Percentiles rank a stretch among this genome's conserved stretches.
These are phyloP conservation scores for Ictidomys tridecemlineatus DNA, from an alignment of 2,113 vertebrate genomes.

Conservation along the genomic window DNA sequence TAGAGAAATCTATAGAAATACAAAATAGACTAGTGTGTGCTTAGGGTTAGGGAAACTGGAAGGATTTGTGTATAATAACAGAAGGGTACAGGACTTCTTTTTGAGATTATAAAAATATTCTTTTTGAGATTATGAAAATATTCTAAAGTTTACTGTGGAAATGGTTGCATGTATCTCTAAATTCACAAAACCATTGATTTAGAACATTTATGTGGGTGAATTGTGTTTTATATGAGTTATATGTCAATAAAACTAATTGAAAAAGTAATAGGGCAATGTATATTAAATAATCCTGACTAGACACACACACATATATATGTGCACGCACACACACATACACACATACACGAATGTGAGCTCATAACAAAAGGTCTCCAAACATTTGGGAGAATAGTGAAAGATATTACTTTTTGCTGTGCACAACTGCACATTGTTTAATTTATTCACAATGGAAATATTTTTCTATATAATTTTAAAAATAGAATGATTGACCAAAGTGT, in stretches of 20 bases:
- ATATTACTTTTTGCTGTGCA: not conserved
- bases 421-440: not conserved
- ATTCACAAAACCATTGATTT: not conserved
- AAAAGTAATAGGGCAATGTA: not conserved
- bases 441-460: conserved; percentile 43
- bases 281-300: not conserved
- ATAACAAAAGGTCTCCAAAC: not conserved
- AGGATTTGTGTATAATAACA: not conserved
- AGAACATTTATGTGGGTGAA: not conserved
- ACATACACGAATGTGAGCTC: not conserved
- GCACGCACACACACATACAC: too few species aligned
- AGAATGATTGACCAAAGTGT: not conserved
- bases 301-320: not conserved
- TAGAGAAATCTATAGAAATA: not conserved
- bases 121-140: conserved; percentile 5
- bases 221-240: not conserved
- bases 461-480: conserved; percentile 16
- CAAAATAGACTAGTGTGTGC: not conserved
- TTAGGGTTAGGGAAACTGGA: not conserved
- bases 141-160: not conserved
- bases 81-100: not conserved
- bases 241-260: not conserved
- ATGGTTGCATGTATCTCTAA: not conserved
- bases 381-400: not conserved
- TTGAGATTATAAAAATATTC: not conserved